Percentiles rank a stretch among this genome's conserved stretches.
Conservation (phyloP, 2,113 vertebrate species). For the Buteo buteo region DNA sequence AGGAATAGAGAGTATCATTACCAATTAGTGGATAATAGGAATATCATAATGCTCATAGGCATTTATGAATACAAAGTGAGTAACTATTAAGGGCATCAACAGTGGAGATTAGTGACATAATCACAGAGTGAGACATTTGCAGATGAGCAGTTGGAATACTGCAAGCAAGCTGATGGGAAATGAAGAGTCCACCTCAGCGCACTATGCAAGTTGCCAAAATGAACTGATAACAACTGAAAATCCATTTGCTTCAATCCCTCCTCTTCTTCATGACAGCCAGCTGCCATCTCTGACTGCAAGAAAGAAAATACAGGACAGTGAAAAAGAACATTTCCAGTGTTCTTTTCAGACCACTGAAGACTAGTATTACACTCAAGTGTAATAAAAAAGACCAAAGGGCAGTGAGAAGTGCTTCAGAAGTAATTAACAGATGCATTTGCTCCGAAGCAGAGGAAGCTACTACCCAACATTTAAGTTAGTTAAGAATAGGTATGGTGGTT, state of each 20-base stretch:
- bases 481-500: neutral
- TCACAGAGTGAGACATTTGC: neutral
- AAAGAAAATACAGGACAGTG: neutral
- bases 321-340: neutral
- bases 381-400: neutral
- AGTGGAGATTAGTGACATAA: neutral
- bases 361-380: neutral
- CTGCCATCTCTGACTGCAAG: neutral
- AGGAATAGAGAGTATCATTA: neutral
- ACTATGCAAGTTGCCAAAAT: neutral
- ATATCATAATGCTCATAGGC: neutral
- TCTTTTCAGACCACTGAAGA: neutral
- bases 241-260: neutral
- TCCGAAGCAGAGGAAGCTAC: neutral
- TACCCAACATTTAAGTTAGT: neutral
- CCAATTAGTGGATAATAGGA: neutral
- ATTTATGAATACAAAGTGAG: neutral
- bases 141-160: neutral
- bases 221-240: neutral
- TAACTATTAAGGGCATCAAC: neutral
- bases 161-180: neutral
- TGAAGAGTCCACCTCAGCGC: neutral
- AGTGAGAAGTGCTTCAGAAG: neutral
- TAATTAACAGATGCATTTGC: neutral
- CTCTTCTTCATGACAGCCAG: neutral